Evolutionary conservation across 2,888 invertebrate species (phyloP), one percentile per base, ranked within the genome.

Genomic region (Drosophila demipolita): DNA sequence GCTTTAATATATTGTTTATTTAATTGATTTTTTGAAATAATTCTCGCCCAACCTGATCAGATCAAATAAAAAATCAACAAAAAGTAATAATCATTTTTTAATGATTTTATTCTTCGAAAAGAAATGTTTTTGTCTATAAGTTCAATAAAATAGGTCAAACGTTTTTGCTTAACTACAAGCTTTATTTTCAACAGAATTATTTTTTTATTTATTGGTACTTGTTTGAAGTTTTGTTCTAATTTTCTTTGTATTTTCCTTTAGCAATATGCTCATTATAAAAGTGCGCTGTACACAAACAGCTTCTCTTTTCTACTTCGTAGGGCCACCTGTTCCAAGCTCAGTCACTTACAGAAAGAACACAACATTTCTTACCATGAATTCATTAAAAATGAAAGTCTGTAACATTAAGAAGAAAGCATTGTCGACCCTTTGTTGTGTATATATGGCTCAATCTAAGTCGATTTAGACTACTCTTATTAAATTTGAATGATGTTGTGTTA

Each of bases 201-300:
- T 50, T n/a, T n/a, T 63, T 49, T 45, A 29, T 38, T 52, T 55
- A 11, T 72, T 42, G 20, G 61, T 57, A 62, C 48, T 69, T 77
- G 38, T 61, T 67, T 23, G 1, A 11, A 42, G 40, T 23, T 38
- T 58, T 26, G n/a, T 52, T 55, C 38, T 48, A 57, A 70, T 77
- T 74, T 67, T 20, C 45, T 52, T 66, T 61, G 48, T 58, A 17
- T 54, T 67, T 66, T 70, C 40, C 75, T 69, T 70, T 64, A 50
- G 68, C 77, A 85, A 84, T 75, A 87, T 87, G 87, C 83, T 83
- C 80, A 83, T 87, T 83, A 83, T 73, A 80, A 85, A 82, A 87
- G 87, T 87, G 78, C 78, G 59, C 58, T 61, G 61, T 62, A 72
- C 66, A 73, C 38, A 55, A 58, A 45, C 26, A 59, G 52, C 38